Evolutionary conservation across 2,888 invertebrate species (phyloP), one percentile per base, ranked within the genome.

Genomic region (Xestobium rufovillosum): DNA sequence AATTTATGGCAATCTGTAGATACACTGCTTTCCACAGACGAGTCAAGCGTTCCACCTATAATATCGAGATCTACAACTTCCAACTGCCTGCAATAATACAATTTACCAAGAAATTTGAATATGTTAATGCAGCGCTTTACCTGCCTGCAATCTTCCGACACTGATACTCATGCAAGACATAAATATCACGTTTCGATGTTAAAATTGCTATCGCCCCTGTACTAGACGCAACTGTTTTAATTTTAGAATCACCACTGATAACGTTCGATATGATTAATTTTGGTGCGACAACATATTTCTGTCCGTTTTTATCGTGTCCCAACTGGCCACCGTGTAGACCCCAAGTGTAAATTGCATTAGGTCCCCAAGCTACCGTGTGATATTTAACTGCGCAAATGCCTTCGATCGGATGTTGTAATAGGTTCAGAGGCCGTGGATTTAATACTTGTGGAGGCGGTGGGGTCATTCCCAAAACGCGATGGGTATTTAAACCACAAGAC

Each of bases 271-370:
- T 37, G 19, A 34, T 70, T 65, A 1, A 65, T 56, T 69, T 75
- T 1, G 76, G 76, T 0, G 59, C 47, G 1, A 66, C 42, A 1
- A 76, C 44, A 35, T 58, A 57, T 35, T 57, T 58, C 9, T 71
- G 70, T 10, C 46, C 49, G 25, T 45, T 47, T 57, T 66, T 70
- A 44, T 66, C 67, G 45, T 82, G 82, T 1, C 87, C 88, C 51
- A 90, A 65, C 56, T 91, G 90, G 0, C 91, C 91, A 34, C 77
- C 72, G 66, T 91, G 87, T 2, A 76, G 67, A 2, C 91, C 91
- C 80, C 85, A 90, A 0, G 84, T 80, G 60, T 77, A 87, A 1
- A 88, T 63, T 1, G 70, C 70, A 15, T 70, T 61, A 0, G 61
- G 40, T 59, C 76, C 73, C 75, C 82, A 73, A 9, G 75, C 76